A percentile compares a stretch with the other conserved stretches of the same genome.
Evolutionary conservation across 1,140 invertebrate species (phyloP).

Genomic region (Bombus soroeensis): DNA sequence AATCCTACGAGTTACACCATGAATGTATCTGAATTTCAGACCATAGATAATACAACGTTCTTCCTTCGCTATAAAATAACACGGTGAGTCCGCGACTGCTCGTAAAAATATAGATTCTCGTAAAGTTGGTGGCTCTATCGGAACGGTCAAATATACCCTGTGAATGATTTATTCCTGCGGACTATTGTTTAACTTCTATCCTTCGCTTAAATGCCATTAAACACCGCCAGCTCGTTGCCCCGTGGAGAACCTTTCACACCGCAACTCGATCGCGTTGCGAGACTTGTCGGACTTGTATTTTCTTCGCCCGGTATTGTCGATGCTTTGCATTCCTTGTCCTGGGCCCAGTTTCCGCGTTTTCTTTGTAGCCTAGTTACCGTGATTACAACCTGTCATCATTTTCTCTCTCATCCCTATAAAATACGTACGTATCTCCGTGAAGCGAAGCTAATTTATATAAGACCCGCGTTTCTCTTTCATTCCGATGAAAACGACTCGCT

Average conservation of each 20-base stretch:
- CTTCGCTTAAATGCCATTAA: slow-evolving; percentile 39
- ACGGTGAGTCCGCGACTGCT: not conserved
- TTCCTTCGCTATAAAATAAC: not conserved
- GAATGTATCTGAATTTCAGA: not conserved
- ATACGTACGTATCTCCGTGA: not conserved
- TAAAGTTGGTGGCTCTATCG: not conserved
- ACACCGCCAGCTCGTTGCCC: not conserved
- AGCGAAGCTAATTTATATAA: not conserved
- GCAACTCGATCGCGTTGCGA: slow-evolving; percentile 2
- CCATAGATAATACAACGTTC: not conserved
- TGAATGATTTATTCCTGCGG: not conserved
- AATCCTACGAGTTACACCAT: not conserved
- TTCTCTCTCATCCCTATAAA: not conserved
- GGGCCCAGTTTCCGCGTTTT: not conserved
- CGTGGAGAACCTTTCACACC: slow-evolving; percentile 37
- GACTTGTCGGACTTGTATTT: slow-evolving; percentile 29
- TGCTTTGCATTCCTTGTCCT: not conserved
- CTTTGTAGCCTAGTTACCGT: not conserved
- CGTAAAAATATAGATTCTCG: not conserved
- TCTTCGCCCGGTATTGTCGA: not conserved
- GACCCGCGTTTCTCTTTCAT: not conserved
- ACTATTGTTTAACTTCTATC: slow-evolving; percentile 32
- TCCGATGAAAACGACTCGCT: no score
- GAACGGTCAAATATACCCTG: not conserved
- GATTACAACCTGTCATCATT: no score